A percentile compares a stretch with the other conserved stretches of the same genome.
Evolutionary conservation across 2,888 invertebrate species (phyloP).

Genomic region (Volucella bombylans): DNA sequence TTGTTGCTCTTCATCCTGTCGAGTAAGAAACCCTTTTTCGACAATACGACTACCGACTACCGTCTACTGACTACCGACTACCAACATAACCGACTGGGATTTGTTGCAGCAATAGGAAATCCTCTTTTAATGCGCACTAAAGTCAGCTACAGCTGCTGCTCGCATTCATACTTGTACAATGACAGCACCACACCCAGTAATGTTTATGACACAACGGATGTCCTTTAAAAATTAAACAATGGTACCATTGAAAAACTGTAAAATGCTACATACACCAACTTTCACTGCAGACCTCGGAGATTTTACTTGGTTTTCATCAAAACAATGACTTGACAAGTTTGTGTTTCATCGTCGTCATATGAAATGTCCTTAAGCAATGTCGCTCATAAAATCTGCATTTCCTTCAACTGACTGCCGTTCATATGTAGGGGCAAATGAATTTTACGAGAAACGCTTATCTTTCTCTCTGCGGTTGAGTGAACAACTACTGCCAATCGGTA

Average conservation of each 20-base stretch:
- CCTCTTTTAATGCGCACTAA: conserved; percentile 63
- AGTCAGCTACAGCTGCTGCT: conserved; percentile 69
- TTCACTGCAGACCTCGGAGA: conserved; percentile 65
- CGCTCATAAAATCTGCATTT: conserved; percentile 68
- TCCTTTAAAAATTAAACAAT: conserved; percentile 68
- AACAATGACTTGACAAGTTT: conserved; percentile 64
- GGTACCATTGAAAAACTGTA: conserved; percentile 14
- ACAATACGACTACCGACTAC: no score
- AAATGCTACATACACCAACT: conserved; percentile 61
- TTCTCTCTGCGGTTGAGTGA: conserved; percentile 54
- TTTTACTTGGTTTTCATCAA: conserved; percentile 66
- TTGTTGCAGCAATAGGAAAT: conserved; percentile 50
- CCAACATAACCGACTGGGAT: no score
- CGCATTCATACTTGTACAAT: no score
- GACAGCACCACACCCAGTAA: conserved; percentile 52
- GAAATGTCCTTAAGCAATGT: conserved; percentile 68
- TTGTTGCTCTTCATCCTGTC: no score
- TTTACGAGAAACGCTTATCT: conserved; percentile 64
- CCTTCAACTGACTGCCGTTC: conserved; percentile 61
- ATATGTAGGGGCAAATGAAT: conserved; percentile 38
- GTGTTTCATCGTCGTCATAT: conserved; percentile 33
- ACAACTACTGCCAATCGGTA: not conserved
- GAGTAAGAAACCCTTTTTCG: no score
- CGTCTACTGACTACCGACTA: no score
- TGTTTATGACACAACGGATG: conserved; percentile 69